These are phyloP conservation scores for Carposina sasakii DNA, from an alignment of 1,140 invertebrate species.

Conservation along the genomic window DNA sequence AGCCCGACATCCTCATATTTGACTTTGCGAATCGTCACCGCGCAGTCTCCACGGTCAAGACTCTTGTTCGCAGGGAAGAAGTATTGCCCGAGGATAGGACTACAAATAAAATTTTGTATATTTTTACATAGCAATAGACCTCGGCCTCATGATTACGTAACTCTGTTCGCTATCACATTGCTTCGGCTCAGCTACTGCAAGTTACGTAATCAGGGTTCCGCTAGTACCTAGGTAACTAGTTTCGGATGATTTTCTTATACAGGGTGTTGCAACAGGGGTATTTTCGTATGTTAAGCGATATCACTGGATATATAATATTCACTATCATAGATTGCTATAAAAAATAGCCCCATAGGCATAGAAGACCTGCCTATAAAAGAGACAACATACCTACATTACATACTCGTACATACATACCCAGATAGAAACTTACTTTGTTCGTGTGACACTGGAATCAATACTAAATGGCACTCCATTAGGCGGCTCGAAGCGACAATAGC, in stretches of 20 bases:
- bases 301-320: no score
- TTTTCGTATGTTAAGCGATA: no score
- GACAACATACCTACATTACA: no score
- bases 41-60: constrained; percentile 55
- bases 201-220: background rate
- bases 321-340: no score
- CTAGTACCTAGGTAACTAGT: background rate
- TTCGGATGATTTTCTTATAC: no score
- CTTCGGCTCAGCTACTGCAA: background rate
- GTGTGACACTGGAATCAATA: constrained; percentile 42
- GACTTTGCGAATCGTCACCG: constrained; percentile 48
- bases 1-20: constrained; percentile 46
- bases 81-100: constrained; percentile 45
- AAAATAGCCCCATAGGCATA: no score
- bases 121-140: background rate
- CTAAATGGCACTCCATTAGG: constrained; percentile 48
- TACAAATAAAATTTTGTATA: constrained; percentile 26
- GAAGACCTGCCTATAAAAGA: no score
- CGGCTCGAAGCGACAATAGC: constrained; percentile 57
- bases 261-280: no score
- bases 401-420: no score
- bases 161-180: background rate
- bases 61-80: constrained; percentile 55
- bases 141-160: background rate
- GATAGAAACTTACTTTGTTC: constrained; percentile 38